A percentile compares a stretch with the other conserved stretches of the same genome.
Evolutionary conservation across 2,113 vertebrate species (phyloP).

Genomic region (Leptocoma aspasia): DNA sequence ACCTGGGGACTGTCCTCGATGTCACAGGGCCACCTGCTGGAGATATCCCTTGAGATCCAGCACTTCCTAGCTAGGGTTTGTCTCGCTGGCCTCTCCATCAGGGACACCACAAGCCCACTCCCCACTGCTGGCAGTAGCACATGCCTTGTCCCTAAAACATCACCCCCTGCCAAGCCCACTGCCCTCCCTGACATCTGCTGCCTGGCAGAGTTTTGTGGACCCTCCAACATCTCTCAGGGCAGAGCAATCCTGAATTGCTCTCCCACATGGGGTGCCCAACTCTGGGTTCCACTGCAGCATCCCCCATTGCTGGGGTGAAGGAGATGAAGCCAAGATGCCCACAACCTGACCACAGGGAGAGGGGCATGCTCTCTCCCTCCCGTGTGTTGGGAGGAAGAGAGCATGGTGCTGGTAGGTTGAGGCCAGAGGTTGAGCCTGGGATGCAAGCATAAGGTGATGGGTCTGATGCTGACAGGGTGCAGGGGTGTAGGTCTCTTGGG

Average conservation of each 20-base stretch:
- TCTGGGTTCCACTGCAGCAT: background rate
- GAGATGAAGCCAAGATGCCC: background rate
- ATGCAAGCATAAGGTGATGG: background rate
- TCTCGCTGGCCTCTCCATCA: background rate
- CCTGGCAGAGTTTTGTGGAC: too few species aligned
- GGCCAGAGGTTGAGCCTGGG: background rate
- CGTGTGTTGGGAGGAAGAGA: background rate
- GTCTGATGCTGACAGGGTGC: background rate
- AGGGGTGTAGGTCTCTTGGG: rapidly evolving
- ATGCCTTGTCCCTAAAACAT: background rate
- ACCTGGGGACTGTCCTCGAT: background rate
- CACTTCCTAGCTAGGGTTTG: background rate
- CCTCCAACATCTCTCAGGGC: rapidly evolving
- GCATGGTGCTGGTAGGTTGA: background rate
- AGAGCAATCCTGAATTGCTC: background rate
- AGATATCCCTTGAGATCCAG: background rate
- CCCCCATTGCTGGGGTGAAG: rapidly evolving
- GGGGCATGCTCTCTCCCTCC: too few species aligned
- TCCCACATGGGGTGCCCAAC: rapidly evolving
- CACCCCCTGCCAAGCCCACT: background rate
- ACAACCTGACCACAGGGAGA: rapidly evolving
- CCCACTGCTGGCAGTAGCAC: background rate
- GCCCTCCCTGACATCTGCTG: background rate
- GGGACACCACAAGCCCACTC: background rate
- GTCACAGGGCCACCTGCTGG: slow-evolving; percentile 62